Percentiles rank a stretch among this genome's conserved stretches.
Evolutionary conservation across 1,140 invertebrate genomes (phyloP).

Genomic region (Ostrea edulis): DNA sequence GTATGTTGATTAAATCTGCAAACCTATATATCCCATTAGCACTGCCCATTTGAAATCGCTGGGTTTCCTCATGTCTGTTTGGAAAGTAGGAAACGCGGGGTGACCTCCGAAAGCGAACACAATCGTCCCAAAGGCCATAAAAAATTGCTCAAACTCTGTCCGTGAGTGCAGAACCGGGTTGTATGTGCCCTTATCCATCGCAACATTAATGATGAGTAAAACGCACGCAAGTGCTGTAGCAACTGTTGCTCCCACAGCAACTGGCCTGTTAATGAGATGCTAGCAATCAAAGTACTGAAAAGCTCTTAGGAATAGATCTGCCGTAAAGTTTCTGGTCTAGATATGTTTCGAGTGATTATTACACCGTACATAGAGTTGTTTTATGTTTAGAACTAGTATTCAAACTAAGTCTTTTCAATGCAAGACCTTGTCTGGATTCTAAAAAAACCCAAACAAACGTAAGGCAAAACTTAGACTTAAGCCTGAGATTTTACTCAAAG

Average conservation of each 20-base stretch:
- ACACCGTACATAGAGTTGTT: too few species aligned
- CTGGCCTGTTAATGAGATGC: slow-evolving; percentile 81
- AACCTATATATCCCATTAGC: slow-evolving; percentile 77
- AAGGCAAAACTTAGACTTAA: too few species aligned
- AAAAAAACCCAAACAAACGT: too few species aligned
- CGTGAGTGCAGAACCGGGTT: neutral
- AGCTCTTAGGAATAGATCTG: too few species aligned
- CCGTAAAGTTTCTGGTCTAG: too few species aligned
- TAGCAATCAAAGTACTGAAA: slow-evolving; percentile 76
- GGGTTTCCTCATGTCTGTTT: slow-evolving; percentile 80
- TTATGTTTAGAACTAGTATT: too few species aligned
- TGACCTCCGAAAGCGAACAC: slow-evolving; percentile 80
- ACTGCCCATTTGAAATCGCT: slow-evolving; percentile 77
- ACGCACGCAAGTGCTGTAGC: slow-evolving; percentile 73
- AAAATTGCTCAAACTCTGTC: slow-evolving; percentile 69
- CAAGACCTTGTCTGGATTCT: too few species aligned
- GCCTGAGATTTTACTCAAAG: too few species aligned
- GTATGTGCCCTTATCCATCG: slow-evolving; percentile 47
- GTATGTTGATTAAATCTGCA: slow-evolving; percentile 18
- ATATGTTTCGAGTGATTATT: too few species aligned
- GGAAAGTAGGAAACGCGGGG: slow-evolving; percentile 80
- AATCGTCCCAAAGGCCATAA: slow-evolving; percentile 79
- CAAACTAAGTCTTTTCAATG: too few species aligned
- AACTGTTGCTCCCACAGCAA: slow-evolving; percentile 73
- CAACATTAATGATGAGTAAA: slow-evolving; percentile 65